Evolutionary conservation across 2,888 invertebrate genomes (phyloP), one percentile per base, ranked within the genome.

Genomic region (Isoperla grammatica): DNA sequence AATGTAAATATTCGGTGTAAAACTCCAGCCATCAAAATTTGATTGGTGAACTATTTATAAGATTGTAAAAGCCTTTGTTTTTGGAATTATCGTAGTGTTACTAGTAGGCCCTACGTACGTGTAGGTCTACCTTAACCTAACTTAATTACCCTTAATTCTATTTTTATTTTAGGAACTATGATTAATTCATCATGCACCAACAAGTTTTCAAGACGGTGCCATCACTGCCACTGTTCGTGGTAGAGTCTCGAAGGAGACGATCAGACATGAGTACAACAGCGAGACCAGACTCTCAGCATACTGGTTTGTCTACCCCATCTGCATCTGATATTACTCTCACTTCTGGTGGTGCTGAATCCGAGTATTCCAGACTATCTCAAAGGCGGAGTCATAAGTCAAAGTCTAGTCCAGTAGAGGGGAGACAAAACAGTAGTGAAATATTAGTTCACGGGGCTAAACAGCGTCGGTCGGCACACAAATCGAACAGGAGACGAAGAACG

Each of bases 171-270:
- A 29, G 29, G 29, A 29, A 29, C 8, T 29, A 29, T 29, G 29
- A 29, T 29, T 29, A 40, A 40, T 12, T 45, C 17, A 45, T 45
- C 45, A 45, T 45, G 45, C 19, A 13, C 11, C 15, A 17, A 45
- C n/a, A n/a, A 45, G 45, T 53, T 13, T 53, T 59, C 20, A 40
- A 23, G 13, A 17, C 49, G n/a, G 53, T 62, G 15, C 61, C 61
- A 15, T 50, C 61, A 15, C 45, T 62, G 19, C 61, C 61, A 37
- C 20, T 62, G 53, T 62, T 62, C 35, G 42, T 62, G 15, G 56
- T 59, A n/a, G 50, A 62, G 13, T 40, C 56, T 11, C 35, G 45
- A 56, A 35, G 35, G 23, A 29, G 29, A 11, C 22, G 49, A 3
- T 22, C 49, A n/a, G 11, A 15, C n/a, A 23, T 15, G 29, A 54